Base-by-base conservation (phyloP, 1,140 invertebrate species). In the Temnothorax curvispinosus region DNA sequence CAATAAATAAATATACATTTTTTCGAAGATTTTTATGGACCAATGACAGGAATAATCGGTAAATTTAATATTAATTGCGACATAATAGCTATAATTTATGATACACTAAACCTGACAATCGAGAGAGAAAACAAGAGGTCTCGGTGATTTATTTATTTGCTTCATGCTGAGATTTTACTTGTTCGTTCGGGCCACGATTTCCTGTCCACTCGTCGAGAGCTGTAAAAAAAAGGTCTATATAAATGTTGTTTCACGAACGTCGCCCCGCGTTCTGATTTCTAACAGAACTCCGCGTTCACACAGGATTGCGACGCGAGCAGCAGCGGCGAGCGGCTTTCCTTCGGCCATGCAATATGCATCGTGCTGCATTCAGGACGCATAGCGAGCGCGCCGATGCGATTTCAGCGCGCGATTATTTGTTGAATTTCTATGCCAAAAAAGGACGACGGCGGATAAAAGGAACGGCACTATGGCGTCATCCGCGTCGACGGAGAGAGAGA, bases 331-430 rank as follows among this genome's bases (percentile, higher is more conserved):
- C 54, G 27, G 67, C 69, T 84, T 84, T 84, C 69, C 80, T 50
- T 27, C 65, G 41, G 64, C 65, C 74, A 85, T 87, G 69, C 67
- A 85, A 85, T 85, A 89, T 85, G 85, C 86, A 87, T 87, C 47
- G 65, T 62, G 54, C 13, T 62, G 88, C 69, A 87, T 85, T 90
- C 50, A 87, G 76, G 77, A 89, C 69, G 82, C 87, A 88, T 65
- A 50, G 60, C 64, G 35, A 74, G 69, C 80, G 67, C 80, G 80
- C 67, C 72, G 54, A 74, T 84, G 75, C 69, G 86, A 90, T 90
- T 90, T 90, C 74, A 78, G 65, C 54, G 56, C 44, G 44, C 78
- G 88, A 90, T 90, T 88, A 71, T 76, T 86, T 62, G 69, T 77
- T 77, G 80, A 60, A 50, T 75, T 84, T 90, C 75, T 74, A 78